Evolutionary conservation across 2,113 vertebrate species (phyloP), one percentile per base, ranked within the genome.

Genomic region (Prochilodus magdalenae): DNA sequence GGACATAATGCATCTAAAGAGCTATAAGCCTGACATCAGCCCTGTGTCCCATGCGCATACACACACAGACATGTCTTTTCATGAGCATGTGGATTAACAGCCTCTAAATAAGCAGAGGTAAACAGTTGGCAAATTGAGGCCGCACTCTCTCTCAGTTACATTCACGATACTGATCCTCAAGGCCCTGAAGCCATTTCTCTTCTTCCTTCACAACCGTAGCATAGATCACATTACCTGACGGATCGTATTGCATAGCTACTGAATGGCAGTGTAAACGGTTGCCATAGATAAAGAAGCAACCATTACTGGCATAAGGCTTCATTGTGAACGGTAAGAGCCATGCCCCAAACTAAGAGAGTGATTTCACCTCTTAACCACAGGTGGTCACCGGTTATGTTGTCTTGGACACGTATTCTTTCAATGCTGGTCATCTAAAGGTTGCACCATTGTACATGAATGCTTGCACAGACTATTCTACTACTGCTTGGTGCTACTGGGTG

Each of bases 241-340:
- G 66, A 69, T 86, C 55, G 27, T 29, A 67, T 83, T 73, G 22
- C 73, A 80, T 20, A 67, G 33, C 27, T 59, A 82, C 60, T 51
- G 55, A 53, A 81, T 77, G 67, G 71, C 49, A 60, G 15, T 24
- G 49, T 67, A 53, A 73, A 82, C 49, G 65, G 13, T 14, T 27
- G 73, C 51, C 57, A 55, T 5, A 73, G 73, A 72, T 59, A 79
- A 70, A 79, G 29, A 20, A 24, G 16, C 47, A 26, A 2, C 49
- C 74, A 14, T 49, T 27, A 15, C 49, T 57, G 73, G 57, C 30
- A 65, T 20, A 26, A 53, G 53, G 22, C 53, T 79, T 53, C 66
- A 67, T 66, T 80, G 84, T 83, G 60, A 77, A 30, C 7, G 49
- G 76, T 73, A 73, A 59, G 12, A 59, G 81, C 85, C 77, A 76